Percentiles rank a stretch among this genome's conserved stretches.
Evolutionary conservation across 2,113 vertebrate species (phyloP).

Genomic region (Boulengeromyrus knoepffleri): DNA sequence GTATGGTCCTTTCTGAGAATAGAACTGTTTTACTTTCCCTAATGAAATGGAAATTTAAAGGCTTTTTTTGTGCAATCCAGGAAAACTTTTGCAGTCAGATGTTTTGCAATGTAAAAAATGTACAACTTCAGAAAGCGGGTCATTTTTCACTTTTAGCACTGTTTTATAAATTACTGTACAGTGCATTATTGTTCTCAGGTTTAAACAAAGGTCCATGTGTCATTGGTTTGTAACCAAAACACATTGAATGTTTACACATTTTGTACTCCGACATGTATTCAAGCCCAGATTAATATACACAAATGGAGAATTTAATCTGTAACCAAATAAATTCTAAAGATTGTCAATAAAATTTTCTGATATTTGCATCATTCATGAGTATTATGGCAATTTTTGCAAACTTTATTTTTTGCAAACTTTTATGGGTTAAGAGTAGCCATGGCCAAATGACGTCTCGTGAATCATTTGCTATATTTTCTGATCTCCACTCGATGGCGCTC

Average conservation of each 20-base stretch:
- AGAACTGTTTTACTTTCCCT: background rate
- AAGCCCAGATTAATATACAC: constrained; percentile 24
- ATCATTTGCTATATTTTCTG: background rate
- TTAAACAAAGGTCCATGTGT: constrained; percentile 17
- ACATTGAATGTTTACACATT: constrained; percentile 36
- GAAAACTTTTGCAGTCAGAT: constrained; percentile 1
- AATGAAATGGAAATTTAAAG: background rate
- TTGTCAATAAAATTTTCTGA: constrained; percentile 29
- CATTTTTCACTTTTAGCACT: constrained; percentile 5
- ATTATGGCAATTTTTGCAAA: background rate
- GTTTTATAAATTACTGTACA: constrained; percentile 18
- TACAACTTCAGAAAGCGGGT: constrained; percentile 12
- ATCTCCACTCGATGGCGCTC: background rate
- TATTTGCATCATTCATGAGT: constrained; percentile 15
- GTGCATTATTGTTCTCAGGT: constrained; percentile 20
- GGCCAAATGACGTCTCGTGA: background rate
- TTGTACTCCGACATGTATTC: constrained; percentile 19
- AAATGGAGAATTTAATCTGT: constrained; percentile 29
- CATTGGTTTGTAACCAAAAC: constrained; percentile 17
- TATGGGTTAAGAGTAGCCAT: background rate
- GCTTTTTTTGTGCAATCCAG: background rate
- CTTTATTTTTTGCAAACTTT: background rate
- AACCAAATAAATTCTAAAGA: constrained; percentile 17
- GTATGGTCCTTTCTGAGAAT: background rate
- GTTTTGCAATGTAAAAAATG: constrained; percentile 24